Percentiles rank a stretch among this genome's conserved stretches.
Conservation (phyloP, 2,797 vertebrate genomes). For the Coilia nasus region DNA sequence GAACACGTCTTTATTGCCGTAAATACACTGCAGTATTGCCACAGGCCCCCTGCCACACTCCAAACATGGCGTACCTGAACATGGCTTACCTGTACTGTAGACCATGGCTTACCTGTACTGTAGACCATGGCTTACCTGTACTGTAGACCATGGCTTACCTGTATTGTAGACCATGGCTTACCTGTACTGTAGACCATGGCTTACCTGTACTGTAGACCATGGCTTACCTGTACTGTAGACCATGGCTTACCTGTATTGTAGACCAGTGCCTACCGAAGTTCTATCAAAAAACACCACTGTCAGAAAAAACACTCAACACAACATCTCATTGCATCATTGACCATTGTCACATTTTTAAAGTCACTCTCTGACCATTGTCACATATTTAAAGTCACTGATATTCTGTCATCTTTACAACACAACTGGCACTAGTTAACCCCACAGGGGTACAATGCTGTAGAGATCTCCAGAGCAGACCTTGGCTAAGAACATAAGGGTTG, state of each 20-base stretch:
- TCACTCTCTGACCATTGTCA: neutral
- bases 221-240: too few relatives aligned
- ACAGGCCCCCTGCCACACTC: neutral
- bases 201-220: too few relatives aligned
- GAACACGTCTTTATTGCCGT: conserved; percentile 15
- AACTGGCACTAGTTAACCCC: neutral
- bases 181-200: too few relatives aligned
- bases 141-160: too few relatives aligned
- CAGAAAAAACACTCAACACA: neutral
- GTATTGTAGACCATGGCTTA: too few relatives aligned
- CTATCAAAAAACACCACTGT: neutral
- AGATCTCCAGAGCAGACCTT: neutral
- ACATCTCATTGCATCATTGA: neutral
- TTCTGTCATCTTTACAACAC: neutral
- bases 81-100: too few relatives aligned
- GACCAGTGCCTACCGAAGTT: neutral
- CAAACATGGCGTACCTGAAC: too few relatives aligned
- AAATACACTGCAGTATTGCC: conserved; percentile 13
- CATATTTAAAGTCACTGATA: neutral
- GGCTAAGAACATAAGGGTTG: neutral
- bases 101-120: neutral
- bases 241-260: neutral
- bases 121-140: too few relatives aligned
- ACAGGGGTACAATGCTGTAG: neutral
- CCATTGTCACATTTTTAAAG: neutral